Conservation (phyloP, 2,113 vertebrate species). For the Tyrannus savana region DNA sequence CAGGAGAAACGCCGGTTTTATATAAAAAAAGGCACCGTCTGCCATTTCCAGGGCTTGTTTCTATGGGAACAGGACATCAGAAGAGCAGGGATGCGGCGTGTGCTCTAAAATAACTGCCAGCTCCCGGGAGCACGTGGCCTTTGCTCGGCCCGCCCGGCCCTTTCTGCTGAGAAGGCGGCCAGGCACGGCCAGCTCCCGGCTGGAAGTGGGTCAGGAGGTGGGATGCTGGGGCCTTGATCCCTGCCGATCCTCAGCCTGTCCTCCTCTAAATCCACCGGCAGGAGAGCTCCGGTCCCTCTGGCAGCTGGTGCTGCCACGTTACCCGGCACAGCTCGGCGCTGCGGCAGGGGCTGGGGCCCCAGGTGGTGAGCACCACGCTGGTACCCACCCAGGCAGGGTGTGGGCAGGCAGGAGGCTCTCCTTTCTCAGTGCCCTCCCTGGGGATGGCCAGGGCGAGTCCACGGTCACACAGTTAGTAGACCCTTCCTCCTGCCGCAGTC, state of each 20-base stretch:
- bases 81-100: background rate
- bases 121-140: background rate
- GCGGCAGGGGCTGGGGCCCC: background rate
- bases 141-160: background rate
- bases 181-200: accelerated
- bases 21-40: background rate
- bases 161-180: accelerated
- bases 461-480: accelerated
- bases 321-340: accelerated
- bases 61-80: constrained; percentile 61
- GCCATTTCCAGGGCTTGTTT: constrained; percentile 54
- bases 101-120: constrained; percentile 19
- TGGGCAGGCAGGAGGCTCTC: background rate
- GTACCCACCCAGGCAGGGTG: background rate
- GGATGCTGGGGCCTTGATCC: background rate
- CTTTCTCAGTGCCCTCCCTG: background rate
- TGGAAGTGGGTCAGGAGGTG: background rate
- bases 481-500: accelerated
- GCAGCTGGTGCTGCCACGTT: accelerated
- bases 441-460: no score
- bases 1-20: background rate
- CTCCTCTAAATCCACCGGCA: background rate
- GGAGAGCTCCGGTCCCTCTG: background rate
- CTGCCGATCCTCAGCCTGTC: background rate
- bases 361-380: background rate